Conservation (phyloP, 2,888 invertebrate species). For the Chesias legatella region DNA sequence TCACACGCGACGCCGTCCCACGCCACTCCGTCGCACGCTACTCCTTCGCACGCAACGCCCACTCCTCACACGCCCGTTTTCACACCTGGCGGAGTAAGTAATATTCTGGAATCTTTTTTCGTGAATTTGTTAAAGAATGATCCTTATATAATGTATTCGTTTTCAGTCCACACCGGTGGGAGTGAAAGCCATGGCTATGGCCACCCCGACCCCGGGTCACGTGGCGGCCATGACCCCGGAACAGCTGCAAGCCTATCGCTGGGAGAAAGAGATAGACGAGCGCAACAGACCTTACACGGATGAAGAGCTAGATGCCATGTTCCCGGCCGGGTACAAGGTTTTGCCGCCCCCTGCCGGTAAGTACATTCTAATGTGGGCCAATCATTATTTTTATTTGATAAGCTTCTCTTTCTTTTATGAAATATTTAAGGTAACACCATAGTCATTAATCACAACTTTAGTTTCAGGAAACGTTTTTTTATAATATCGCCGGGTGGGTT, state of each 20-base stretch:
- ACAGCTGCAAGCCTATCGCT: conserved; percentile 97
- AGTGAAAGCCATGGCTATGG: conserved; percentile 98
- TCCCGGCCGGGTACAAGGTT: conserved; percentile 98
- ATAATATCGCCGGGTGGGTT: conserved; percentile 50
- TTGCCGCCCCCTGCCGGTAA: conserved; percentile 94
- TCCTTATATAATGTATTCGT: too few relatives aligned
- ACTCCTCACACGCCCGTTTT: conserved; percentile 84
- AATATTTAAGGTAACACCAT: conserved; percentile 47
- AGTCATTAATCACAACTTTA: conserved; percentile 71
- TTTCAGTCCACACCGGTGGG: conserved; percentile 89
- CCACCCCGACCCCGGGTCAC: conserved; percentile 98
- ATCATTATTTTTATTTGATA: conserved; percentile 8
- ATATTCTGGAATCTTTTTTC: background rate
- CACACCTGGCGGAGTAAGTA: conserved; percentile 88
- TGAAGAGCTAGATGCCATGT: conserved; percentile 98
- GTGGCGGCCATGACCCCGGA: conserved; percentile 99
- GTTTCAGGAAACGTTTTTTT: conserved; percentile 77
- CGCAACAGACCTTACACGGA: conserved; percentile 97
- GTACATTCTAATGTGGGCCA: conserved; percentile 35
- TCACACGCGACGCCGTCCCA: conserved; percentile 86
- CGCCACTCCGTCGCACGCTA: conserved; percentile 86
- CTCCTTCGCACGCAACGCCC: conserved; percentile 85
- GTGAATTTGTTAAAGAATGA: background rate
- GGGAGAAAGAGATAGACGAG: conserved; percentile 99
- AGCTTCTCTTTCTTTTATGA: conserved; percentile 27